Base-by-base conservation (phyloP, 2,888 invertebrate species). In the Drosophila atroscutellata region DNA sequence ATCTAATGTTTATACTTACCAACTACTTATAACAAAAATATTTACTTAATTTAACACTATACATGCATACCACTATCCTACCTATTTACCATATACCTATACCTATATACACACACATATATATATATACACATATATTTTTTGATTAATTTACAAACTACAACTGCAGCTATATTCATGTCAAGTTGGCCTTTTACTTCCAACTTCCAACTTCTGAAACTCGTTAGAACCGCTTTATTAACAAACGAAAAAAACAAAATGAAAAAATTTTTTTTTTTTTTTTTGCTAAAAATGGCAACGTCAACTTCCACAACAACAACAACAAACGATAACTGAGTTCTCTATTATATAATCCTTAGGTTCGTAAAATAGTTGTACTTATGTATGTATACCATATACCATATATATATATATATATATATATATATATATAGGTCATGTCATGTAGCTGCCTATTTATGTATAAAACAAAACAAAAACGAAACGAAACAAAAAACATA, bases 71-170 rank as follows among this genome's bases (percentile, higher is more conserved):
- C 51, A 77, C 61, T 58, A 58, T 50, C 62, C 72, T 57, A 70
- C 49, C 36, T 39, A 45, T 39, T 58, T 64, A 59, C 28, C 55
- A 70, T 65, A 66, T 55, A 63, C 26, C 50, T 20, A 72, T 20
- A 72, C 36, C 71, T 65, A 75, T 56, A 62, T 47, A 52, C 58
- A 69, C 60, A 65, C 54, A 66, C n/a, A 57, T 24, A 75, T 24
- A 75, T 57, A 66, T 20, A 57, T 24, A 75, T 24, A 75, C 20
- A 60, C 51, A 70, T 67, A 75, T 82, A 83, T 83, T 83, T 85
- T 85, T 85, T 75, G 72, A 83, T 73, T 74, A 55, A 83, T 85
- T 82, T 85, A 83, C 83, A 85, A 63, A 49, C 42, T 30, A 49
- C 45, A 64, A 37, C 34, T 61, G 32, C 49, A 55, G 49, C 37